phyloP scores from a whole-genome alignment of 2,888 invertebrate genomes.

The Pseudococcus longispinus region DNA sequence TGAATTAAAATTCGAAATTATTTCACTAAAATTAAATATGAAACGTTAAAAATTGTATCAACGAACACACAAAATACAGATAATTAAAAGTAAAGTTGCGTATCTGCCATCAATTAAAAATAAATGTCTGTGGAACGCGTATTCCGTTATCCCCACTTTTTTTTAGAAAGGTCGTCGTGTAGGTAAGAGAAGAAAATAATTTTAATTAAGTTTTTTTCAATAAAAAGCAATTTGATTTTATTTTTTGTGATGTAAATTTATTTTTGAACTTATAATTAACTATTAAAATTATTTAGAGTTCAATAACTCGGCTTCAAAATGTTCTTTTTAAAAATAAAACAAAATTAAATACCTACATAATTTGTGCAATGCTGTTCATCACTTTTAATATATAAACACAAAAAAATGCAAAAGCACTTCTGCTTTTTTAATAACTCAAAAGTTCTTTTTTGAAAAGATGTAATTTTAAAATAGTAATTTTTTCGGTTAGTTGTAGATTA shows the following conservation, averaged over 20 bases:
- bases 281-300: not conserved
- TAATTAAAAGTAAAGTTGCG: constrained; percentile 44
- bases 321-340: not conserved
- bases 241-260: not conserved
- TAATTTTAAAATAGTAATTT: not conserved
- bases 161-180: not conserved
- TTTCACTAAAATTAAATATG: not conserved
- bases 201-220: not conserved
- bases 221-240: not conserved
- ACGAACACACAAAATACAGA: constrained; percentile 39
- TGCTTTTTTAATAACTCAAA: not conserved
- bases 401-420: not conserved
- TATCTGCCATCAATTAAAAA: constrained; percentile 52
- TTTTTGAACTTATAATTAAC: not conserved
- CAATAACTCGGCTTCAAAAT: not conserved
- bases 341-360: not conserved
- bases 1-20: not conserved
- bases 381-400: not conserved
- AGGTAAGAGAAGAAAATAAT: not conserved
- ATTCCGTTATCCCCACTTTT: constrained; percentile 39
- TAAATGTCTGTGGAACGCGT: constrained; percentile 42
- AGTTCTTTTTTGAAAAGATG: not conserved
- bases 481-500: not conserved
- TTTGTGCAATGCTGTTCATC: not conserved
- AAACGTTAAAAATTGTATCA: constrained; percentile 12